phyloP scores from a whole-genome alignment of 2,888 invertebrate species.

The Nephrotoma guestfalica region DNA sequence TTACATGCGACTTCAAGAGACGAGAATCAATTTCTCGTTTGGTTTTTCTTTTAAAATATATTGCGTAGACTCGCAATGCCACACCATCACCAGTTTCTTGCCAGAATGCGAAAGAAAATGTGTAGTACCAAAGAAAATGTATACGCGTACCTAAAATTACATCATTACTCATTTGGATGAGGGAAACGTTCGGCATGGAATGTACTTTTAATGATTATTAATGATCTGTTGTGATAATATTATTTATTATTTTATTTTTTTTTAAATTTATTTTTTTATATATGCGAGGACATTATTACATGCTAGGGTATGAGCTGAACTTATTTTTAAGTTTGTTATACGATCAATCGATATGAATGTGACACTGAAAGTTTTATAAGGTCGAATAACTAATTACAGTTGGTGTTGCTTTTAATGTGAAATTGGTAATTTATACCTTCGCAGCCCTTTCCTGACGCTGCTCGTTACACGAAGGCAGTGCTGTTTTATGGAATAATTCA shows the following conservation, averaged over 20 bases:
- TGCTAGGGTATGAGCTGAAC: background rate
- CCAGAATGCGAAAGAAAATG: background rate
- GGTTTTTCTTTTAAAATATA: background rate
- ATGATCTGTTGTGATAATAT: background rate
- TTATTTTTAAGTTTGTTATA: background rate
- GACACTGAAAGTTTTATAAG: no score
- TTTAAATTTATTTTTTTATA: background rate
- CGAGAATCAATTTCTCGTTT: background rate
- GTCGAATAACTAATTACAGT: no score
- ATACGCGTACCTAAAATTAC: background rate
- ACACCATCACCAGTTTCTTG: background rate
- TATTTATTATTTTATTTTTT: background rate
- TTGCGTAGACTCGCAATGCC: background rate
- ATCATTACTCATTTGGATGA: background rate
- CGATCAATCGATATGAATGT: background rate
- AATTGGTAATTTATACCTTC: no score
- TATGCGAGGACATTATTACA: background rate
- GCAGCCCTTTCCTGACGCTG: no score
- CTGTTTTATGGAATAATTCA: no score
- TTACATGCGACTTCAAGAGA: background rate
- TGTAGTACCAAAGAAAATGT: background rate
- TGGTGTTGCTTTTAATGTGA: no score
- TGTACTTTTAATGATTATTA: background rate
- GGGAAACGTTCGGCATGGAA: background rate
- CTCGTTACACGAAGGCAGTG: no score